Conservation (phyloP, 1,140 invertebrate species). For the Leptinotarsa texana region DNA sequence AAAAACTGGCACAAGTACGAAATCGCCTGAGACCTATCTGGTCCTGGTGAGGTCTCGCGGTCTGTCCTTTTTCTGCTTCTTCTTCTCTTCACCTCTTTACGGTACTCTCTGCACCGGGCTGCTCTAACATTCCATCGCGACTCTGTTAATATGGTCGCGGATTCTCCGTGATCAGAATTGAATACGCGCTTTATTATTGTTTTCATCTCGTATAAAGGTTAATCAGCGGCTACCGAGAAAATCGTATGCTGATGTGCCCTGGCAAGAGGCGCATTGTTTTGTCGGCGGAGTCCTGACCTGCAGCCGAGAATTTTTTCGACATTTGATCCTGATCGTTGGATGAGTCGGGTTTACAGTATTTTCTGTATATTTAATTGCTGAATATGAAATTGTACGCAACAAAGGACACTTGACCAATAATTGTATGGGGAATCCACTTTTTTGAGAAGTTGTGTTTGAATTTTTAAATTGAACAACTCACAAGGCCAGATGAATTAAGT, state of each 20-base stretch:
- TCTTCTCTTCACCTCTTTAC: constrained; percentile 32
- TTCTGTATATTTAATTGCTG: no score
- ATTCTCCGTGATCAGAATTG: constrained; percentile 47
- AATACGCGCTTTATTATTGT: constrained; percentile 43
- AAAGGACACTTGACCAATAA: no score
- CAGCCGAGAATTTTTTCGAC: no score
- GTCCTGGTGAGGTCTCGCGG: constrained; percentile 21
- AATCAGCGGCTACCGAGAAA: constrained; percentile 20
- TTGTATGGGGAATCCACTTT: no score
- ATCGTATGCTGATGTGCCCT: neutral
- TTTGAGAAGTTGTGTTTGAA: no score
- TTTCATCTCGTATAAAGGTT: constrained; percentile 23
- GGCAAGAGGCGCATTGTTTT: neutral
- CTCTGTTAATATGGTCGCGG: constrained; percentile 46
- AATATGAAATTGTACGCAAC: no score
- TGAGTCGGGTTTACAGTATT: no score
- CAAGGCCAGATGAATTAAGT: no score
- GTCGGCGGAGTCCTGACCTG: no score
- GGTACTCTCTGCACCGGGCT: constrained; percentile 31
- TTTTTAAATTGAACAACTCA: no score
- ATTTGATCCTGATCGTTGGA: no score
- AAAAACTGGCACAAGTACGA: constrained; percentile 39
- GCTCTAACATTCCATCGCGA: constrained; percentile 46
- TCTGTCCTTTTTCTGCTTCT: constrained; percentile 1
- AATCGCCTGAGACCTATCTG: constrained; percentile 27